phyloP scores from a whole-genome alignment of 2,888 invertebrate species.

The Adela reaumurella region DNA sequence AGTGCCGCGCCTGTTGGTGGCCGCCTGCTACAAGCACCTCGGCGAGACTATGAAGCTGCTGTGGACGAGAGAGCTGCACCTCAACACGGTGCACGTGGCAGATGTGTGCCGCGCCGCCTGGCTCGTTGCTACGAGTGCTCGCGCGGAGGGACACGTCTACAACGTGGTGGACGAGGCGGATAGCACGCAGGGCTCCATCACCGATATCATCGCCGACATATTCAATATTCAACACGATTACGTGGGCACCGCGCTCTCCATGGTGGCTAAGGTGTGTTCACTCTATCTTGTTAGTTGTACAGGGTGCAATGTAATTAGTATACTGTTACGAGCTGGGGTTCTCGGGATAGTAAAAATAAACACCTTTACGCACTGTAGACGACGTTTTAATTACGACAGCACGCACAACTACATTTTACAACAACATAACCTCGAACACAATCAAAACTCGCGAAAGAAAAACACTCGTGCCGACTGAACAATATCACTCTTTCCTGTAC shows the following conservation, averaged over 20 bases:
- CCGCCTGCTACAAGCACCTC: conserved; percentile 83
- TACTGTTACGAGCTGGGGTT: no score
- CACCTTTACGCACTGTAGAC: no score
- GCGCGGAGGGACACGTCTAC: conserved; percentile 62
- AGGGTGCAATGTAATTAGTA: no score
- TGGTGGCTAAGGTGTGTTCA: conserved; percentile 72
- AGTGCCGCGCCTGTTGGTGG: conserved; percentile 84
- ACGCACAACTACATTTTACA: no score
- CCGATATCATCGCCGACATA: conserved; percentile 73
- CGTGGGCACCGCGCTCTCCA: conserved; percentile 78
- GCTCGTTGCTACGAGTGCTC: conserved; percentile 58
- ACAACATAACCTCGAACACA: no score
- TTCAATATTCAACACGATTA: conserved; percentile 86
- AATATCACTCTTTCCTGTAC: no score
- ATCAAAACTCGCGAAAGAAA: no score
- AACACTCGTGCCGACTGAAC: no score
- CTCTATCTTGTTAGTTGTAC: no score
- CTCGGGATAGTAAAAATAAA: background rate
- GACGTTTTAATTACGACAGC: no score
- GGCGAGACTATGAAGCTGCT: conserved; percentile 88
- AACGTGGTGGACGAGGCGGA: conserved; percentile 81
- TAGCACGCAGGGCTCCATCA: conserved; percentile 82
- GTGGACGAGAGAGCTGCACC: conserved; percentile 79
- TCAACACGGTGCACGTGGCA: conserved; percentile 83
- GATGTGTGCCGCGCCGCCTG: conserved; percentile 84